A percentile compares a stretch with the other conserved stretches of the same genome.
Conservation (phyloP, 35 echinoderm and acorn worm genomes). For the Nesometra sesokonis region DNA sequence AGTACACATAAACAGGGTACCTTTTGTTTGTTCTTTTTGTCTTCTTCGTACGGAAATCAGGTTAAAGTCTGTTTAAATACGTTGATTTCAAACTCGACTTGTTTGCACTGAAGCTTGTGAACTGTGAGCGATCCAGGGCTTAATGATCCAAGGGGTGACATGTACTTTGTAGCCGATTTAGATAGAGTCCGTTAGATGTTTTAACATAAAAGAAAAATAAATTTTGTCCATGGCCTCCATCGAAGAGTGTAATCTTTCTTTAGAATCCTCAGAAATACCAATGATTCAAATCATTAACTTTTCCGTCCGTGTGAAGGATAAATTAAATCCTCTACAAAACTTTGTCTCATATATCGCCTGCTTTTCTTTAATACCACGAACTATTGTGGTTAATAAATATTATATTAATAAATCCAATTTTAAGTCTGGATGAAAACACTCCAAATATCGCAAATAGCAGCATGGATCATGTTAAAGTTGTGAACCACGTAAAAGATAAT, state of each 20-base stretch:
- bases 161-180: neutral
- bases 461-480: too few relatives aligned
- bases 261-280: neutral
- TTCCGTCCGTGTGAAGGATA: neutral
- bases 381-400: neutral
- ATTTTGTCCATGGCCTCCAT: neutral
- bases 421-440: neutral
- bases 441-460: neutral
- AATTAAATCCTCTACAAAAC: neutral
- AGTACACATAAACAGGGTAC: neutral
- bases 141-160: neutral
- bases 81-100: neutral
- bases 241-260: neutral
- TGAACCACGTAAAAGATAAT: too few relatives aligned
- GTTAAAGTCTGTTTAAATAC: constrained; percentile 1
- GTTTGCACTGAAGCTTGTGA: neutral
- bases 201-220: too few relatives aligned
- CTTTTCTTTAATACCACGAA: too few relatives aligned
- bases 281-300: neutral
- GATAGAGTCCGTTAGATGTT: too few relatives aligned
- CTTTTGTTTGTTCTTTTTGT: neutral
- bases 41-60: neutral
- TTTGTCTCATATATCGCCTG: neutral
- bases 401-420: neutral
- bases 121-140: too few relatives aligned